Percentiles rank a stretch among this genome's conserved stretches.
Conservation (phyloP, 2,113 vertebrate genomes). For the Gopherus evgoodei region DNA sequence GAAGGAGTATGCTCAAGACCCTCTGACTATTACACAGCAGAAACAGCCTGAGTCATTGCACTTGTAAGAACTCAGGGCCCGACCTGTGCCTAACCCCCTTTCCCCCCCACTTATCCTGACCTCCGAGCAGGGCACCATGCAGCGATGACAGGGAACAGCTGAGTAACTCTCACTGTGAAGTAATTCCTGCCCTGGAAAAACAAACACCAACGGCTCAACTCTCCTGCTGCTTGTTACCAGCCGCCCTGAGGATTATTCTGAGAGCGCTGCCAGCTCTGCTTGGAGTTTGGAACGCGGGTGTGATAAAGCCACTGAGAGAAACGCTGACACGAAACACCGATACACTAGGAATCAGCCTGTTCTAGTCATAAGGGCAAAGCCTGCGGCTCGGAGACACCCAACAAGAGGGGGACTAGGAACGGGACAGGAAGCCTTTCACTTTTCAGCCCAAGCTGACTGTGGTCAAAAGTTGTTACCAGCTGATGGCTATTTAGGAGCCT, state of each 20-base stretch:
- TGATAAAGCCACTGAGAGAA: background rate
- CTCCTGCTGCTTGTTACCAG: background rate
- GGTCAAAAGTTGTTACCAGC: background rate
- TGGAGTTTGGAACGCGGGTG: background rate
- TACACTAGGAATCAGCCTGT: background rate
- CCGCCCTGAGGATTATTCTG: background rate
- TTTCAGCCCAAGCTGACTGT: background rate
- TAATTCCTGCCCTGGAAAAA: background rate
- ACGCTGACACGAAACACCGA: background rate
- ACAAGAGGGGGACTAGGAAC: background rate
- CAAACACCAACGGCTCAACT: too few relatives aligned
- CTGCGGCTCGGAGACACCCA: background rate
- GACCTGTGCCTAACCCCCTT: background rate
- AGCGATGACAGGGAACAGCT: background rate
- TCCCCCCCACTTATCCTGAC: background rate
- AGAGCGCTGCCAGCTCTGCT: background rate
- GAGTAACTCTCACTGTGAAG: background rate
- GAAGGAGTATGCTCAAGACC: background rate
- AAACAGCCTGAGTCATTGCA: background rate
- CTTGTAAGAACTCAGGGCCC: background rate
- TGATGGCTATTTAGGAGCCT: background rate
- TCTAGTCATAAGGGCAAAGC: background rate
- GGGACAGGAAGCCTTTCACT: background rate
- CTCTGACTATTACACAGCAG: background rate
- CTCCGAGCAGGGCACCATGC: background rate